phyloP scores from a whole-genome alignment of 2,888 invertebrate genomes.

The Tipula confusa region DNA sequence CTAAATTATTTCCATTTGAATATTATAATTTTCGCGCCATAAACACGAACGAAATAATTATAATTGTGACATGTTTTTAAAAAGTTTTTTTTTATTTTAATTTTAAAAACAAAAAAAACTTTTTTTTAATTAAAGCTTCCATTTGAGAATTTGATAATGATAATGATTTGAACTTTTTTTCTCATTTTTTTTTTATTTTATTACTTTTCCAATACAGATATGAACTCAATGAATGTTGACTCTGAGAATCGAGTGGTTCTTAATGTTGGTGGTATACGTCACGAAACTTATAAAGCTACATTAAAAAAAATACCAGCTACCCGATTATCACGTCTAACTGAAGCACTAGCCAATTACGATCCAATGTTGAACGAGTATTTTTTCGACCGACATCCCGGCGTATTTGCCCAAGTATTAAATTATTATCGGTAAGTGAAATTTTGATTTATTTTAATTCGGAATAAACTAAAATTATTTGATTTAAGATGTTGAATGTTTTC shows the following conservation, averaged over 20 bases:
- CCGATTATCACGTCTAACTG: conserved; percentile 85
- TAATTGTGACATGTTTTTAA: not conserved
- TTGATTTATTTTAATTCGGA: not conserved
- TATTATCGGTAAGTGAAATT: conserved; percentile 73
- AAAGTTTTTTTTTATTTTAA: not conserved
- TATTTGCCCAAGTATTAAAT: conserved; percentile 93
- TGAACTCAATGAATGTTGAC: conserved; percentile 93
- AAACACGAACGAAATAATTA: not conserved
- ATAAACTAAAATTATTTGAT: not conserved
- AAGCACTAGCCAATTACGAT: conserved; percentile 98
- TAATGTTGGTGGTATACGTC: conserved; percentile 97
- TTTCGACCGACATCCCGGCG: conserved; percentile 96
- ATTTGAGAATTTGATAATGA: not conserved
- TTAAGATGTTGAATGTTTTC: not conserved
- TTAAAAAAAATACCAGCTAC: conserved; percentile 97
- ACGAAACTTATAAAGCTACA: conserved; percentile 94
- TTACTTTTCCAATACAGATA: conserved; percentile 51
- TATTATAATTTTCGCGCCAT: not conserved
- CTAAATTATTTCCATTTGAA: not conserved
- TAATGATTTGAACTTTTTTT: conserved; percentile 27
- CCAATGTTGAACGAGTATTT: conserved; percentile 99
- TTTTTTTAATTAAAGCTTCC: not conserved
- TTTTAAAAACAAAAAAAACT: not conserved
- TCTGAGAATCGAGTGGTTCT: conserved; percentile 98
- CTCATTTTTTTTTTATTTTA: conserved; percentile 26